Evolutionary conservation across 2,113 vertebrate species (phyloP).

Genomic region (Camelus bactrianus): DNA sequence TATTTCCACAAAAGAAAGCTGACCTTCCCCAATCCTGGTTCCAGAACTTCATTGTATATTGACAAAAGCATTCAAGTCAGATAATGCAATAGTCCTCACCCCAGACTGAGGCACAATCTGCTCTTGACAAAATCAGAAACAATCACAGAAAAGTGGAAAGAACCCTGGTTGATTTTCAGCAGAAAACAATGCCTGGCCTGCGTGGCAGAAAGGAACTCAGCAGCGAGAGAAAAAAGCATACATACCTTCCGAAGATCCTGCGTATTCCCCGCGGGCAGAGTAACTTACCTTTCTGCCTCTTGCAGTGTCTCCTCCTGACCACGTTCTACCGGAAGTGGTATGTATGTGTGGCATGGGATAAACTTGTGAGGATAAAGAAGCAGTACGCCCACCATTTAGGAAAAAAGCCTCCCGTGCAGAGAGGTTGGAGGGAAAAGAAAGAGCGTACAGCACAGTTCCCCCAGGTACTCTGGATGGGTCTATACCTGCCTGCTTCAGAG

Average conservation of each 20-base stretch:
- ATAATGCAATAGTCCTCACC: neutral
- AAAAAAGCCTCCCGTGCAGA: neutral
- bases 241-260: constrained; percentile 81
- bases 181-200: neutral
- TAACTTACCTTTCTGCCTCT: constrained; percentile 85
- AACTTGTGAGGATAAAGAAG: constrained; percentile 28
- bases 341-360: neutral
- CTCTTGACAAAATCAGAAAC: constrained; percentile 15
- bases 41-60: neutral
- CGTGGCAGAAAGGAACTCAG: neutral
- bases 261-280: neutral
- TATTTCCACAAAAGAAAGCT: neutral
- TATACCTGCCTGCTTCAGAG: neutral
- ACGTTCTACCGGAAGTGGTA: neutral
- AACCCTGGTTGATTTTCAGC: neutral
- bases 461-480: neutral
- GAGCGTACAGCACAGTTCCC: neutral
- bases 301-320: constrained; percentile 12
- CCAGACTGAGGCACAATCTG: neutral
- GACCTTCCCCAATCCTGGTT: neutral
- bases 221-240: constrained; percentile 49
- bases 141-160: neutral
- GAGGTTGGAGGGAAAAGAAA: constrained; percentile 1
- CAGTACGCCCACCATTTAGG: neutral
- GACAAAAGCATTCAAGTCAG: neutral